These are phyloP conservation scores for Oedothorax gibbosus DNA, from an alignment of 1,140 invertebrate genomes.

Conservation along the genomic window DNA sequence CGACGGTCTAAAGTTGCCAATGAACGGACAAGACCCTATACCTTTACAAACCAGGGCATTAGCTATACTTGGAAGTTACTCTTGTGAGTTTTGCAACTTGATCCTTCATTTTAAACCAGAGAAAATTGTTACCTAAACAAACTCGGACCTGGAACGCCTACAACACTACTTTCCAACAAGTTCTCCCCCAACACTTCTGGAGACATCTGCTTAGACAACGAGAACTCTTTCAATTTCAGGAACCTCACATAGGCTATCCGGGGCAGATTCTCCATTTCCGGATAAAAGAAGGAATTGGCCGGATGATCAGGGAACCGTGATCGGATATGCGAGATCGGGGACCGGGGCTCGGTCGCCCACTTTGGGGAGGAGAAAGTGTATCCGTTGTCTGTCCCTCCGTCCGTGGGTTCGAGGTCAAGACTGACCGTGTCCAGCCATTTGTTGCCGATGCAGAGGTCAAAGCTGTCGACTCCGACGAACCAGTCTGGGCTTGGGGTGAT, in stretches of 20 bases:
- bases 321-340: conserved; percentile 90
- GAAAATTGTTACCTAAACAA: conserved; percentile 59
- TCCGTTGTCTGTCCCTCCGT: conserved; percentile 97
- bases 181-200: conserved; percentile 26
- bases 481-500: conserved; percentile 97
- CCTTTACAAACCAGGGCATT: no score
- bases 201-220: conserved; percentile 4
- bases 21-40: no score
- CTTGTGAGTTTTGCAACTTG: no score
- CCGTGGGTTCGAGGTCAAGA: conserved; percentile 93
- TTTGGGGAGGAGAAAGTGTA: conserved; percentile 96
- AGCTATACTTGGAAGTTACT: no score
- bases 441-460: conserved; percentile 92
- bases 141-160: conserved; percentile 36
- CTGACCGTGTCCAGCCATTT: conserved; percentile 94
- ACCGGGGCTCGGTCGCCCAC: conserved; percentile 90
- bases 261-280: conserved; percentile 84
- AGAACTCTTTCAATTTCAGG: conserved; percentile 74
- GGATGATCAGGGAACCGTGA: conserved; percentile 90
- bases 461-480: conserved; percentile 95
- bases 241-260: conserved; percentile 92
- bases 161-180: conserved; percentile 26
- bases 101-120: neutral
- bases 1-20: no score
- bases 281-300: conserved; percentile 95